Evolutionary conservation across 1,140 invertebrate genomes (phyloP), one percentile per base, ranked within the genome.

Genomic region (Branchinecta lindahli): DNA sequence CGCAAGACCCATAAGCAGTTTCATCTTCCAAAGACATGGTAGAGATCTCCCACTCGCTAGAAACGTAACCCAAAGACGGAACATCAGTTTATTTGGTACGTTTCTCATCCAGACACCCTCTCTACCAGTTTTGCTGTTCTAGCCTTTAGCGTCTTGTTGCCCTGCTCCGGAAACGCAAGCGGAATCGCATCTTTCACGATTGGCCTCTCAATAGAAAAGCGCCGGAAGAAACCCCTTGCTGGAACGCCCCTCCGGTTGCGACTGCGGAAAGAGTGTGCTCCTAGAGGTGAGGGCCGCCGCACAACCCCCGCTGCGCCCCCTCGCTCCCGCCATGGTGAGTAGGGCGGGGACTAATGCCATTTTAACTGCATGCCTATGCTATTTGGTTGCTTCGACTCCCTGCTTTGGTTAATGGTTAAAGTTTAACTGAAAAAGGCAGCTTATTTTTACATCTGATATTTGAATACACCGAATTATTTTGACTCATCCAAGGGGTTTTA

Each of bases 211-310:
- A 92, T 97, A 72, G 86, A 91, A 79, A 88, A 83, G 77, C 83
- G 84, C 76, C 86, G 85, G 79, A 87, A 85, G 73, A 82, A 85
- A 76, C 85, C 88, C 67, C 80, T 96, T 70, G 87, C 89, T 76
- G 92, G 92, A 75, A 96, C 92, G 75, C 93, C 94, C 70, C 83
- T 97, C 72, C 85, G 88, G 77, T 84, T 97, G 73, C 88, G 87
- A 77, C 84, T 96, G 75, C 86, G 90, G 80, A 96, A 97, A 85
- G 89, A 95, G 84, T 97, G 94, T 84, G 86, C 88, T 79, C 86
- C 90, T 82, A 87, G 88, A 86, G 89, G 89, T 91, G 85, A 73
- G 74, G 21, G 18, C 68, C 8, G 44, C 68, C 18, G 21, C 68
- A 33, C 45, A 46, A 9, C 68, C 44, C 68, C 45, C 12, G 45